Evolutionary conservation across 2,113 vertebrate genomes (phyloP).

Genomic region (Gopherus flavomarginatus): DNA sequence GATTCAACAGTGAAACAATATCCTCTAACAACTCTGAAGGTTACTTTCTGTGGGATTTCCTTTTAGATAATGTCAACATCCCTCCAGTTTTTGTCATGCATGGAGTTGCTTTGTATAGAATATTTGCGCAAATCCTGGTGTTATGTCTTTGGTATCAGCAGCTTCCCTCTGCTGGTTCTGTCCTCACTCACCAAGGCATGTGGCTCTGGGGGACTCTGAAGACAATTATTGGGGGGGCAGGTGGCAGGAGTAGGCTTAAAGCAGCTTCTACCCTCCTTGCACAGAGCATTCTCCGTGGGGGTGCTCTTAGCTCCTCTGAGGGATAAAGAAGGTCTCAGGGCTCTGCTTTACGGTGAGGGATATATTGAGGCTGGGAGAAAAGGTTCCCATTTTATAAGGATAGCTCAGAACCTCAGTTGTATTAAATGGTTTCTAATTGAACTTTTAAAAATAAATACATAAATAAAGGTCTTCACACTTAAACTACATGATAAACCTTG

Average conservation of each 20-base stretch:
- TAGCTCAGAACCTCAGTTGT: neutral
- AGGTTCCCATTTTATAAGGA: neutral
- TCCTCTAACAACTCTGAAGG: constrained; percentile 63
- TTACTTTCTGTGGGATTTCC: constrained; percentile 65
- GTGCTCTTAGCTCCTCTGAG: neutral
- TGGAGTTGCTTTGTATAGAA: constrained; percentile 24
- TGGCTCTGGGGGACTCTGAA: neutral
- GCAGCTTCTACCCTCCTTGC: neutral
- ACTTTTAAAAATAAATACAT: neutral
- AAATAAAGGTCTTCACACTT: neutral
- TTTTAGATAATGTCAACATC: constrained; percentile 66
- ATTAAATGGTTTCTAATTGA: neutral
- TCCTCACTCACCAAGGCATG: constrained; percentile 1
- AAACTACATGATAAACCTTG: neutral
- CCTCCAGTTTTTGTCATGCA: constrained; percentile 26
- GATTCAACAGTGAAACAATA: constrained; percentile 45
- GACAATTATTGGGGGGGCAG: neutral
- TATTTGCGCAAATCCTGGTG: constrained; percentile 3
- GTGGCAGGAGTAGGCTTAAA: neutral
- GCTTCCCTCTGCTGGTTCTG: neutral
- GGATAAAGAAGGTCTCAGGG: neutral
- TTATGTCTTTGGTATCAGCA: constrained; percentile 1
- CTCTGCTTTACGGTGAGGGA: neutral
- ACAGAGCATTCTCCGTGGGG: neutral
- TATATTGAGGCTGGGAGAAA: neutral